Evolutionary conservation across 2,797 vertebrate genomes (phyloP), one percentile per base, ranked within the genome.

Genomic region (Ambastaia sidthimunki): DNA sequence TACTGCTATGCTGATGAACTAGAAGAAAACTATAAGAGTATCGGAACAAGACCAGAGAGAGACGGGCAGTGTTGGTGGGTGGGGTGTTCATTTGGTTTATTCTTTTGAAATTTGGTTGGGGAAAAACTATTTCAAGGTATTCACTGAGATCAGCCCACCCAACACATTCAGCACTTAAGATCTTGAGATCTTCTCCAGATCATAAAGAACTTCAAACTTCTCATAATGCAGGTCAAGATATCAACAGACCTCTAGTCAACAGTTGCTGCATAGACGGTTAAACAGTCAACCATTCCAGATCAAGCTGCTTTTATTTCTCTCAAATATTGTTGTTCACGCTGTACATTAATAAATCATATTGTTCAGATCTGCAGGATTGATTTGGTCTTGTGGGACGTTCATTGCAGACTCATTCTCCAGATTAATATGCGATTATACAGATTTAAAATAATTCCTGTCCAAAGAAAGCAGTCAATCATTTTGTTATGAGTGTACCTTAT

Each of bases 241-340:
- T 59, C 55, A 59, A 77, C 12, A 48, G 41, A 7, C 4, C 47
- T 66, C 11, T 50, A 52, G 73, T 19, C 21, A 47, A n/a, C 25
- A 10, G 44, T 52, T 34, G 72, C 72, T 65, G 60, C 47, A 66
- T 65, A 63, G 71, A 74, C 81, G 78, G 82, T 57, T 67, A n/a
- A 81, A 57, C 55, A 78, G 76, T 55, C 23, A 16, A 70, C 16
- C 66, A 78, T 78, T 78, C 55, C 55, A 70, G 55, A 59, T 74
- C 37, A 37, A 50, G 7, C 2, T 31, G 4, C 4, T 31, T 31
- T 4, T 31, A 4, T 60, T 60, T 28, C 23, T 28, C 4, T 1
- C 21, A 25, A 60, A n/a, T n/a, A 25, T 60, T 2, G 4, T 11
- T 15, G 0, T 60, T 60, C 23, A 25, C 28, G 5, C 23, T 25